Conservation (phyloP, 2,113 vertebrate species). For the Pteropus alecto region DNA sequence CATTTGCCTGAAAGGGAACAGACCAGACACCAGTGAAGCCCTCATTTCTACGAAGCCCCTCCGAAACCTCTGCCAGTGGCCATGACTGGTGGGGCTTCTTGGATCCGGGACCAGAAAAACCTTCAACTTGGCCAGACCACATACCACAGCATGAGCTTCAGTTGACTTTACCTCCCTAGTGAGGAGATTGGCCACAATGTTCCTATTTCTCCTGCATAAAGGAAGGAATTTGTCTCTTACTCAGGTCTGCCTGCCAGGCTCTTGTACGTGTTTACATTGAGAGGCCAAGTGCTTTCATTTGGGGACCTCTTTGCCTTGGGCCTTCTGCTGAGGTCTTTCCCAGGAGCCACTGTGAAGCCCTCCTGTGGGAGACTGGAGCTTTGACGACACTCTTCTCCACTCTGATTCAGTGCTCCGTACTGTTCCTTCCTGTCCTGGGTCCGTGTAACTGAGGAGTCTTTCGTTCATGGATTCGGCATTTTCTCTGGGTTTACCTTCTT, state of each 20-base stretch:
- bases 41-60: background rate
- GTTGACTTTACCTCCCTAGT: background rate
- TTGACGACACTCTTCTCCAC: background rate
- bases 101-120: background rate
- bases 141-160: no score
- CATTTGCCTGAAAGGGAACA: slow-evolving; percentile 75
- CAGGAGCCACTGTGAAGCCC: background rate
- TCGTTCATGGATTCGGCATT: background rate
- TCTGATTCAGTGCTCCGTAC: background rate
- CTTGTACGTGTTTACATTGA: background rate
- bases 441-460: background rate
- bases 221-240: background rate
- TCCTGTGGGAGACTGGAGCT: background rate
- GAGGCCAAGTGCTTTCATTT: background rate
- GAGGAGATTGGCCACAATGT: background rate
- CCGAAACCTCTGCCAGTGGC: background rate
- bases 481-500: background rate
- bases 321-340: background rate
- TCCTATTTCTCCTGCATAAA: background rate
- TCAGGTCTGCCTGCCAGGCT: background rate
- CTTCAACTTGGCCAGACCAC: background rate
- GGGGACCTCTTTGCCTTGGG: background rate
- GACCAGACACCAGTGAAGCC: background rate
- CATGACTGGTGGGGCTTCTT: background rate
- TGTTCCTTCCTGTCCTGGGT: background rate